Base-by-base conservation (phyloP, 2,888 invertebrate genomes). In the Plusia festucae region DNA sequence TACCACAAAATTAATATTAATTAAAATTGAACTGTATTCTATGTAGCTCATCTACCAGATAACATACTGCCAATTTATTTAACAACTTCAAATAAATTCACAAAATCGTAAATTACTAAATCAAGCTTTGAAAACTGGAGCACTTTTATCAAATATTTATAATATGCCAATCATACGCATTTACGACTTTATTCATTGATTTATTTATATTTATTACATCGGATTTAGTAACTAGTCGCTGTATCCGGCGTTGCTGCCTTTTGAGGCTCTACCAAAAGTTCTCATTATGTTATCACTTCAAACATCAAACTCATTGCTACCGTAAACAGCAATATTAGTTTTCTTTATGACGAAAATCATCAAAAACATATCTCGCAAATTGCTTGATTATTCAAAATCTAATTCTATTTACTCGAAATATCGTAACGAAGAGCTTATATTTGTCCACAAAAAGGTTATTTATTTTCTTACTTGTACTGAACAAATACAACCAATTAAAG, bases 71-170 rank as follows among this genome's bases (percentile, higher is more conserved):
- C 78, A 73, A 81, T 81, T 73, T 66, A 82, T 75, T 70, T 65
- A 77, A 76, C 68, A 60, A 82, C 70, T 70, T 76, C 56, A 76
- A 82, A 81, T 79, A 75, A 66, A 82, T 80, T 76, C 70, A 75
- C 65, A 30, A 66, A 67, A 74, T 83, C 83, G 74, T 85, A 87
- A 87, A 87, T 87, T 79, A 83, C 64, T 70, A 82, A 81, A 82
- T 76, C 70, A 66, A 73, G 71, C 69, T 74, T 68, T 32, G 46
- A 66, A 68, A 85, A 84, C 68, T 85, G 62, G 83, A 85, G 81
- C 83, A 82, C 66, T 85, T 87, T 87, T 87, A 81, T 86, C 85
- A 84, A 85, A 85, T 85, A 84, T 85, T 87, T 84, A 85, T 86
- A 84, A 81, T 83, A 84, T 79, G 84, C 80, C 83, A 85, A 85